Evolutionary conservation across 2,113 vertebrate species (phyloP), one percentile per base, ranked within the genome.

Genomic region (Ailurus styani): DNA sequence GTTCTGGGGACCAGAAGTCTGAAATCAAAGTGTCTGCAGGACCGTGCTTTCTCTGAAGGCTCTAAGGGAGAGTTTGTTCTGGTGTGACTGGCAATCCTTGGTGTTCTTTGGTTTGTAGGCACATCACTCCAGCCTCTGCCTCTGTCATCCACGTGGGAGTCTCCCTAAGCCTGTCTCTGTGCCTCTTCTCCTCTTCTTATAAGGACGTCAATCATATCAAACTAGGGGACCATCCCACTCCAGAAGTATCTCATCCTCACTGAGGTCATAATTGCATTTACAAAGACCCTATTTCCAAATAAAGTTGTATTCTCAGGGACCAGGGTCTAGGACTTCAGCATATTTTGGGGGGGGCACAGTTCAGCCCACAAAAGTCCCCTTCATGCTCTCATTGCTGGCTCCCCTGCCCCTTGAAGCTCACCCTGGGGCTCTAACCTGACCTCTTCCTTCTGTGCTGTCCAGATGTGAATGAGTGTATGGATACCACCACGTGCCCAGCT

Each of bases 381-480:
- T 7, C 25, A 2, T 15, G 13, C 20, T 27, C 25, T 4, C 4
- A 5, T 8, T 8, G 7, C 12, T 20, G 86, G 9, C 8, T 37
- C 25, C 31, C 25, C 42, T 11, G 34, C 25, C 31, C 25, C 42
- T 11, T 1, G 3, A 4, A n/a, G 23, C 21, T 20, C 3, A 1
- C 12, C 9, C 11, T 2, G 4, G 7, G 1, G 12, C 14, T 68
- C 60, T 55, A 5, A n/a, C 25, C 17, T 45, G 12, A 7, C 1
- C 25, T 21, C 20, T 93, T 57, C 37, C 42, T 37, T 81, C n/a
- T 21, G 0, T 1, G 1, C 37, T 34, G 11, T 47, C 15, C 42
- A 98, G 98, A 25, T 37, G 9, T 9, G 21, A 86, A 98, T 0
- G 47, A 85, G 4, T 98, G 98, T 83, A 3, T 0, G 0, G 70